A percentile compares a stretch with the other conserved stretches of the same genome.
These are phyloP conservation scores for Volucella bombylans DNA, from an alignment of 2,888 invertebrate genomes.

Conservation along the genomic window DNA sequence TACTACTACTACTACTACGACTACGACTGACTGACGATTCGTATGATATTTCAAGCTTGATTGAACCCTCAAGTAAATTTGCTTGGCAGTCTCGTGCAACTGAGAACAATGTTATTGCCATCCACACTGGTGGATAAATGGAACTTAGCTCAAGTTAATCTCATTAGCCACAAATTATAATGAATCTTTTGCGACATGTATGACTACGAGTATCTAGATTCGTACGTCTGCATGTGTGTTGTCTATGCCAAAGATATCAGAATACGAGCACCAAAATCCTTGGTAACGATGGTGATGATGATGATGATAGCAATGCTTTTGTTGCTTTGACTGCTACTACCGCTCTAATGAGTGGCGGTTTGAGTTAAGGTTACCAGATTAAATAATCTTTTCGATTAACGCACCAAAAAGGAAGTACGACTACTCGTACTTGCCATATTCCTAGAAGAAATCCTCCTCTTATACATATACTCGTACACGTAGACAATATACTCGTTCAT, in stretches of 20 bases:
- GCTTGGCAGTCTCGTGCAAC: neutral
- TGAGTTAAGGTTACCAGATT: conserved; percentile 35
- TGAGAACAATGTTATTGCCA: conserved; percentile 28
- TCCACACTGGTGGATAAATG: conserved; percentile 21
- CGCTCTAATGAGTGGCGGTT: conserved; percentile 18
- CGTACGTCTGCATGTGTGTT: neutral
- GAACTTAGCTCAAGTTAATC: conserved; percentile 40
- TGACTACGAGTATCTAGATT: no score
- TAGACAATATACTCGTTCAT: no score
- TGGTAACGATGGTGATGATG: conserved; percentile 40
- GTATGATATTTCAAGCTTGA: conserved; percentile 43
- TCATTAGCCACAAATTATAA: conserved; percentile 61
- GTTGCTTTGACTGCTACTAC: conserved; percentile 8
- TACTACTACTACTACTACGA: neutral
- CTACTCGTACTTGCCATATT: neutral
- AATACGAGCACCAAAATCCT: conserved; percentile 36
- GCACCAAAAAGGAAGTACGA: conserved; percentile 17
- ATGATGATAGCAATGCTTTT: conserved; percentile 16
- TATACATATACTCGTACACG: neutral
- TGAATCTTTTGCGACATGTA: conserved; percentile 35
- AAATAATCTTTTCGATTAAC: conserved; percentile 59
- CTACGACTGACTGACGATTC: neutral
- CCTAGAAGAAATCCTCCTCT: conserved; percentile 12
- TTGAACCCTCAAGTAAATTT: conserved; percentile 56
- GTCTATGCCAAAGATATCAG: conserved; percentile 5